phyloP scores from a whole-genome alignment of 2,113 vertebrate genomes.

The Tragelaphus buxtoni region DNA sequence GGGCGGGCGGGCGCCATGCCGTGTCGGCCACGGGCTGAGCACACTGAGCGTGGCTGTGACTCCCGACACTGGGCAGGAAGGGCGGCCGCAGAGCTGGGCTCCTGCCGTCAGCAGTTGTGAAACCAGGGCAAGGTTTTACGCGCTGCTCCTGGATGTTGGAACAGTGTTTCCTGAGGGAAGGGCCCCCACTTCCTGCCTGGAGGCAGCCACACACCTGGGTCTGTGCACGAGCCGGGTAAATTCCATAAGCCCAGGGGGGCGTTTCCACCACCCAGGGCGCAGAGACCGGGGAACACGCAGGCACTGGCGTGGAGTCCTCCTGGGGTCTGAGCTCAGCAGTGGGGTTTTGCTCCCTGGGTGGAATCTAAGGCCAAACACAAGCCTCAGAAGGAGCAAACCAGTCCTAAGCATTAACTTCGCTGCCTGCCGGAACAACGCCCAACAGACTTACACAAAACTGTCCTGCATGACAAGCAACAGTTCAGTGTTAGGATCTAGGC shows the following conservation, averaged over 20 bases:
- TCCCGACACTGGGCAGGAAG: rapidly evolving
- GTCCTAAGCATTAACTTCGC: not conserved
- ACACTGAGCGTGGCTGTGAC: rapidly evolving
- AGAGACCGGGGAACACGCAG: rapidly evolving
- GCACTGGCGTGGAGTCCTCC: not conserved
- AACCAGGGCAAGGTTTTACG: not conserved
- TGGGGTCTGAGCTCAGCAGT: not conserved
- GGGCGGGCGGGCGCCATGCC: rapidly evolving
- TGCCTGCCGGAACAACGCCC: not conserved
- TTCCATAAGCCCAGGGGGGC: not conserved
- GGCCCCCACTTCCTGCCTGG: not conserved
- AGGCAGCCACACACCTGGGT: rapidly evolving
- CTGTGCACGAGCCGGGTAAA: no score
- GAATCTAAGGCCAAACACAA: no score
- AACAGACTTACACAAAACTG: not conserved
- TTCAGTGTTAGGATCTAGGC: not conserved
- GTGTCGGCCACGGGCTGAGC: not conserved
- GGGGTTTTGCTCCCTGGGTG: not conserved
- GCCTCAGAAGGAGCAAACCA: not conserved
- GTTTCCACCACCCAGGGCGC: not conserved
- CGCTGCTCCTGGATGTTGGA: no score
- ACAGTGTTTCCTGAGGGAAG: not conserved
- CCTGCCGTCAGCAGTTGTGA: not conserved
- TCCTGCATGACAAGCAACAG: rapidly evolving
- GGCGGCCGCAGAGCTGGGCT: not conserved